Evolutionary conservation across 2,888 invertebrate species (phyloP).

Genomic region (Itoplectis maculator): DNA sequence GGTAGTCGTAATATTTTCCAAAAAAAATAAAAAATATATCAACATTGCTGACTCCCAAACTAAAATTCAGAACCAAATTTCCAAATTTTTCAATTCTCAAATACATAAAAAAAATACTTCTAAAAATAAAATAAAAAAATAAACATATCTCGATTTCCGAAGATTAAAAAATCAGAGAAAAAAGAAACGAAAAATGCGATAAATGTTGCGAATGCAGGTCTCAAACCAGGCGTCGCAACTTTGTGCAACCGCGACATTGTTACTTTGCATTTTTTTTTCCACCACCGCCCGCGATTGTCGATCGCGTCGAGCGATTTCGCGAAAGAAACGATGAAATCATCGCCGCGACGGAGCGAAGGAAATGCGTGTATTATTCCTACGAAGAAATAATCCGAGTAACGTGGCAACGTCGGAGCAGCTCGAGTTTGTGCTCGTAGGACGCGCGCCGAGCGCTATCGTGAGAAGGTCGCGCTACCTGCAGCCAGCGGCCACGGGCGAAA

Average conservation of each 20-base stretch:
- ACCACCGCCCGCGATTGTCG: not conserved
- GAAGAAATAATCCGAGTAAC: conserved; percentile 27
- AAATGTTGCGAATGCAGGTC: too few relatives aligned
- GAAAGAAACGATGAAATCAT: conserved; percentile 29
- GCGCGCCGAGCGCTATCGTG: not conserved
- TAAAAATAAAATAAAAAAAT: too few relatives aligned
- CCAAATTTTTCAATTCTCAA: too few relatives aligned
- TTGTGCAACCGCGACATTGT: not conserved
- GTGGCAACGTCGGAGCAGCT: conserved; percentile 39
- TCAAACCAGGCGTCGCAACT: not conserved
- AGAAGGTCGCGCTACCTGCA: conserved; percentile 25
- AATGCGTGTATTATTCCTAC: not conserved
- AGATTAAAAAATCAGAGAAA: too few relatives aligned
- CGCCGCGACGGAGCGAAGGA: too few relatives aligned
- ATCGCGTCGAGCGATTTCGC: not conserved
- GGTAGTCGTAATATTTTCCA: too few relatives aligned
- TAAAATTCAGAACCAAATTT: too few relatives aligned
- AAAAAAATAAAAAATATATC: too few relatives aligned
- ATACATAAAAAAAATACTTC: too few relatives aligned
- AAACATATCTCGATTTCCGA: too few relatives aligned
- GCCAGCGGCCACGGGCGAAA: conserved; percentile 15
- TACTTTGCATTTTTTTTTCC: not conserved
- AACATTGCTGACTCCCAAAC: too few relatives aligned
- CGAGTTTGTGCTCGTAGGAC: conserved; percentile 25
- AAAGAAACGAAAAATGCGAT: too few relatives aligned